Percentiles rank a stretch among this genome's conserved stretches.
Conservation (phyloP, 2,113 vertebrate genomes). For the Aythya baeri region DNA sequence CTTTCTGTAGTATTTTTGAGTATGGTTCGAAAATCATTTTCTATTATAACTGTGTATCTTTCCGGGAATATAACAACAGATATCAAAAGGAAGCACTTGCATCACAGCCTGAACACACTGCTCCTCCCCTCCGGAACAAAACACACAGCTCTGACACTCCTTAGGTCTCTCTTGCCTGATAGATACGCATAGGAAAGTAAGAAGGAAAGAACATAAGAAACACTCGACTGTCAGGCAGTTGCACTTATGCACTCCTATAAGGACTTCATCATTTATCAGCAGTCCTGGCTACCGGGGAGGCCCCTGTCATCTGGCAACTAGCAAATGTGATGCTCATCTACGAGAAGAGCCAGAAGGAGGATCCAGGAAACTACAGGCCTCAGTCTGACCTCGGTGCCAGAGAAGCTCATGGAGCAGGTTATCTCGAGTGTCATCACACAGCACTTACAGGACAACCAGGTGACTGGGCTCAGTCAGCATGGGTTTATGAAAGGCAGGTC, state of each 20-base stretch:
- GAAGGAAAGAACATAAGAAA: neutral
- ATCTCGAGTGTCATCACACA: too few species aligned
- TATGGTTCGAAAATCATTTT: neutral
- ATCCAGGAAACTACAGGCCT: too few species aligned
- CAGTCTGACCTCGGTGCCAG: too few species aligned
- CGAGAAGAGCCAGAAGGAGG: too few species aligned
- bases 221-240: neutral
- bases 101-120: neutral
- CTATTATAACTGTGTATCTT: neutral
- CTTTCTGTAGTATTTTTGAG: neutral
- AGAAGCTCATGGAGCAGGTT: too few species aligned
- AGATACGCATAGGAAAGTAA: neutral
- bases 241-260: neutral
- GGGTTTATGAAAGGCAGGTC: too few species aligned
- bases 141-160: neutral
- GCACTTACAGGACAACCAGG: too few species aligned
- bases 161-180: neutral
- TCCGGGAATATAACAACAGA: neutral
- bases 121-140: neutral
- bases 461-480: too few species aligned
- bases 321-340: too few species aligned
- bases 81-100: neutral
- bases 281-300: too few species aligned
- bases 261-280: neutral
- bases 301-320: too few species aligned